Base-by-base conservation (phyloP, 1,140 invertebrate species). In the Macrocentrus cingulum region DNA sequence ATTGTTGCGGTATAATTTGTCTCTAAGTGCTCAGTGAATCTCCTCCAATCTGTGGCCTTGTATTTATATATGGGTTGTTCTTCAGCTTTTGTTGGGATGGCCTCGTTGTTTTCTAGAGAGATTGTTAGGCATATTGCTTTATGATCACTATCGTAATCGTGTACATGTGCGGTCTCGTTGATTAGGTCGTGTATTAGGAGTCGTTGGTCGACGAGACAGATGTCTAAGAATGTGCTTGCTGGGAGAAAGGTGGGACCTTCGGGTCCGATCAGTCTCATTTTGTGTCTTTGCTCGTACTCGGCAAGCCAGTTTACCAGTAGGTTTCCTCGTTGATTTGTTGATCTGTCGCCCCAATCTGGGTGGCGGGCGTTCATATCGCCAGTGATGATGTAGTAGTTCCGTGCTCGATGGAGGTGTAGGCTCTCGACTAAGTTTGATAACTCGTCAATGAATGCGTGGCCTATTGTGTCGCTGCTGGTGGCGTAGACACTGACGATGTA, bases 301-400 rank as follows among this genome's bases (percentile, higher is more conserved):
- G 32, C 3, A 1, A 60, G 0, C 65, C 66, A 66, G 13, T 32
- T 57, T 7, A 60, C 41, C 0, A 67, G n/a, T 1, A 50, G 22
- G 0, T 13, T 39, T 1, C 66, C 64, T 22, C 60, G 34, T 0
- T 29, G 13, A 7, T 63, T 66, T 11, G 54, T 46, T 0, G 44
- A 6, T 0, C 1, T 16, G 15, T 70, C 62, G 15, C 34, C 32
- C 64, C 63, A 70, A 2, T 52, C 11, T 2, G 13, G 22, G 22
- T 64, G 59, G 18, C 48, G 52, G 0, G 68, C 61, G 32, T 68
- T 68, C 9, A 70, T 29, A 23, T 70, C 65, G 0, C 68, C 62
- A 6, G 65, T 63, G 2, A 68, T 3, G 16, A 66, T 37, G 42
- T 57, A 70, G n/a, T 37, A 61, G 22, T 65, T 65, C 2, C 60